A percentile compares a stretch with the other conserved stretches of the same genome.
phyloP scores from a whole-genome alignment of 2,113 vertebrate species.

The human (Homo sapiens) region GRCh38 chr5:106752501-106753000 shows the following conservation, averaged over 20 bases:
- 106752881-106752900: not conserved
- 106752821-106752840: not conserved
- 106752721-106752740: not conserved
- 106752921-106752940: not conserved
- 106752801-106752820: slow-evolving; percentile 43
- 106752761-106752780: not conserved
- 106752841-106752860: not conserved
- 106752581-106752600: not conserved
- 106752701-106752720: slow-evolving; percentile 52
- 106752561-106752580: not conserved
- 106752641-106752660: not conserved
- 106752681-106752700: not conserved
- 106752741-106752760: not conserved
- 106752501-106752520: not conserved
- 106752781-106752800: not conserved
- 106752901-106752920: slow-evolving; percentile 12
- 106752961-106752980: slow-evolving; percentile 68
- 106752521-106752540: not conserved
- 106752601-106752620: not conserved
- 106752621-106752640: not conserved
- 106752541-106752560: slow-evolving; percentile 10
- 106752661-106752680: not conserved
- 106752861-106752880: not conserved
- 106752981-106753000: slow-evolving; percentile 69
- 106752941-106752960: slow-evolving; percentile 30